phyloP scores from a whole-genome alignment of 2,888 invertebrate genomes.

The Aphidius colemani region DNA sequence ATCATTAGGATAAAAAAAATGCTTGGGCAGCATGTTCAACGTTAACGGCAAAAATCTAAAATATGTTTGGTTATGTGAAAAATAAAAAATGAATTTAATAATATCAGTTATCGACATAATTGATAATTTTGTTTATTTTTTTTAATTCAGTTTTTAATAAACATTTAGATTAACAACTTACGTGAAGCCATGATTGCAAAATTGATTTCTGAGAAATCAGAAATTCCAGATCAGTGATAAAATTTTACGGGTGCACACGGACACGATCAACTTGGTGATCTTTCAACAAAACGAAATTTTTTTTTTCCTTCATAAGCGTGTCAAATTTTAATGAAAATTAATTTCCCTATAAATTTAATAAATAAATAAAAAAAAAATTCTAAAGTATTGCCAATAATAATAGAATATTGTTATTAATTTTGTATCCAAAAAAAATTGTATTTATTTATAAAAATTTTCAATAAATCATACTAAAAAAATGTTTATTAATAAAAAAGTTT shows the following conservation, averaged over 20 bases:
- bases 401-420: too few species aligned
- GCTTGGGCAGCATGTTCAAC: slow-evolving; percentile 50
- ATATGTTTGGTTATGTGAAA: slow-evolving; percentile 52
- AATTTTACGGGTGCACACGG: slow-evolving; percentile 29
- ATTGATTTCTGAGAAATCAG: slow-evolving; percentile 40
- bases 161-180: slow-evolving; percentile 34
- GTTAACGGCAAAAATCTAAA: slow-evolving; percentile 26
- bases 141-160: background rate
- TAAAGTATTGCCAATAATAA: too few species aligned
- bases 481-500: too few species aligned
- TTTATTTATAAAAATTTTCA: too few species aligned
- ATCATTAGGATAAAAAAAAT: slow-evolving; percentile 14
- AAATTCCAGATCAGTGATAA: background rate
- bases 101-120: background rate
- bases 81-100: slow-evolving; percentile 28
- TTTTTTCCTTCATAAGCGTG: slow-evolving; percentile 30
- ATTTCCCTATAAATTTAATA: slow-evolving; percentile 15
- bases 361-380: too few species aligned
- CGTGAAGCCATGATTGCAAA: slow-evolving; percentile 52
- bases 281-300: slow-evolving; percentile 30
- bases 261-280: slow-evolving; percentile 42
- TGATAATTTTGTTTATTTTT: background rate
- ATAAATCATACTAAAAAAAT: too few species aligned
- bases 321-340: background rate
- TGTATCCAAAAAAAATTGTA: too few species aligned